Percentiles rank a stretch among this genome's conserved stretches.
Evolutionary conservation across 2,888 invertebrate species (phyloP).

Genomic region (Zeuzera pyrina): DNA sequence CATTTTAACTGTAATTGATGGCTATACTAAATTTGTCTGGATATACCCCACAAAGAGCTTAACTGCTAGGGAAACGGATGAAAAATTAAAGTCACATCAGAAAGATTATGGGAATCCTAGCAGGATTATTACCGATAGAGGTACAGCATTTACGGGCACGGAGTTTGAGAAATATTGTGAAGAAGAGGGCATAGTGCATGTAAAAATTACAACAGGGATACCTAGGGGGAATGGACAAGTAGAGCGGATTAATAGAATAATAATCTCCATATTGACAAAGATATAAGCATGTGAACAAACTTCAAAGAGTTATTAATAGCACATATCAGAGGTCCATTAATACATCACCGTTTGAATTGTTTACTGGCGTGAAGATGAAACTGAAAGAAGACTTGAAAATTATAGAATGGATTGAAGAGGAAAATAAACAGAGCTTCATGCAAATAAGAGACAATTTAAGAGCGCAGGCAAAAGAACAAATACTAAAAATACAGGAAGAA

Average conservation of each 20-base stretch:
- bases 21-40: constrained; percentile 36
- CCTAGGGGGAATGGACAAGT: constrained; percentile 35
- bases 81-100: constrained; percentile 21
- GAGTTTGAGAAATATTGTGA: constrained; percentile 30
- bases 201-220: constrained; percentile 23
- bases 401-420: constrained; percentile 1
- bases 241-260: constrained; percentile 23
- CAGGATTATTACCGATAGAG: constrained; percentile 29
- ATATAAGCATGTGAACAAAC: constrained; percentile 14
- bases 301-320: constrained; percentile 13
- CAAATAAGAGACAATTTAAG: constrained; percentile 8
- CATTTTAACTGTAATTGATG: constrained; percentile 31
- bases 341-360: constrained; percentile 18
- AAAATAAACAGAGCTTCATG: not conserved
- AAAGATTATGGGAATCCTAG: constrained; percentile 31
- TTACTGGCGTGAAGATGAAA: constrained; percentile 21
- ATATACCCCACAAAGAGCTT: constrained; percentile 28
- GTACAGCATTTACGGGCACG: constrained; percentile 31
- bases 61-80: constrained; percentile 23
- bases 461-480: constrained; percentile 10
- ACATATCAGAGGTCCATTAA: constrained; percentile 10
- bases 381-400: constrained; percentile 11
- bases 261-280: constrained; percentile 29
- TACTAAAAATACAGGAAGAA: constrained; percentile 12
- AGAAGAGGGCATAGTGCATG: constrained; percentile 27